Evolutionary conservation across 1,140 invertebrate species (phyloP), one percentile per base, ranked within the genome.

Genomic region (Eciton burchellii): DNA sequence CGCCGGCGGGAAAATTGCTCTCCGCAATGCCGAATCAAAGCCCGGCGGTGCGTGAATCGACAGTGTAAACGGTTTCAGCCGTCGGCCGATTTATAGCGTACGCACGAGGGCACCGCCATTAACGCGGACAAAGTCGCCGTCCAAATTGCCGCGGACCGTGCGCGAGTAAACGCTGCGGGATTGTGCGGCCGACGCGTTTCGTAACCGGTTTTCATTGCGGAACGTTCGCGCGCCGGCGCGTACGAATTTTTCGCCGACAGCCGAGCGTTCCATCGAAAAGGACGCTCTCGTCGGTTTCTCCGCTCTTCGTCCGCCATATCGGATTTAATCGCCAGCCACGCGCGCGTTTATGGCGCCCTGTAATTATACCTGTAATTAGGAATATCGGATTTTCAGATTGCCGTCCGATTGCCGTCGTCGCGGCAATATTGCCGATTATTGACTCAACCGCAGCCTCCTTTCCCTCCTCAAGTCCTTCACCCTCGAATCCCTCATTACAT

Each of bases 21-120:
- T 65, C 74, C 49, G 82, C 84, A 86, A 82, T 81, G 56, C 77
- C 45, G 82, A 89, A 89, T 89, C 84, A 89, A 88, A 81, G 77
- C 63, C 68, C 62, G 49, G 12, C 56, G 88, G 54, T 81, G 87
- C 88, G 82, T 84, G 82, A 86, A 89, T 84, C 70, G 77, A 60
- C 82, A 81, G 52, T 65, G 73, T 77, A 74, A 84, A 84, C 84
- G 84, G 84, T 88, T 84, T 82, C 56, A 76, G 56, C 57, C 60
- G 49, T 79, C 74, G 57, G 45, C 49, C 77, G 84, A 87, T 88
- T 88, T 88, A 81, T 83, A 43, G 70, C 63, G 60, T 82, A 66
- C 70, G 57, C 60, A 68, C 62, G 60, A 82, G 68, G 74, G 70
- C 24, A 74, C 60, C 66, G 56, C 83, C 73, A 82, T 88, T 88